Base-by-base conservation (phyloP, 2,113 vertebrate species). In the Macroglossus sobrinus region DNA sequence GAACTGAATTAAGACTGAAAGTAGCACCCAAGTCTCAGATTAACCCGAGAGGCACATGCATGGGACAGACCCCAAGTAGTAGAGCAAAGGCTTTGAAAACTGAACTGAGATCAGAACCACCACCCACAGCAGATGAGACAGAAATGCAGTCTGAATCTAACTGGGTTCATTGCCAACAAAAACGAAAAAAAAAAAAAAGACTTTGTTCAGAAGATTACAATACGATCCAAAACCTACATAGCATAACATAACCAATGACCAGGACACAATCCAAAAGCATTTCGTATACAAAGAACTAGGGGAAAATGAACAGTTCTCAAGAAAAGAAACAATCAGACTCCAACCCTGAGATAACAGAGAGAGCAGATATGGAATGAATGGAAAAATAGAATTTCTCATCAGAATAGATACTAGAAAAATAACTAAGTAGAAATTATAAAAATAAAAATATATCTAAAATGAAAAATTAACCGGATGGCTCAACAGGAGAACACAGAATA, bases 361-460 rank as follows among this genome's bases (percentile, higher is more conserved):
- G 16, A 53, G 40, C 5, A 63, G 63, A 93, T 64, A 79, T 19
- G 21, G 33, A 53, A 79, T 79, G 14, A 93, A 35, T 53, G 30
- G n/a, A 78, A 84, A 93, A 76, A 90, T 0, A 18, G 30, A 75
- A 43, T 6, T 59, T 93, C 45, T 82, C 61, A 59, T 57, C 38
- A 69, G 53, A 96, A 26, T 1, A 64, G 38, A 86, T 89, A 71
- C 40, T 68, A 40, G 11, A 47, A 38, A 43, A 45, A 61, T 43
- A 79, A 63, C 13, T 10, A 63, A 68, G n/a, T 40, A 7, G 16
- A 64, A n/a, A 72, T 57, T 35, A 4, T 2, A 85, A 50, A 90
- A 90, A 69, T 47, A 90, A 84, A 89, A 38, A 64, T 22, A 33
- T 40, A 76, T 43, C 30, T 81, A 33, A 93, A 96, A 87, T 87